Conservation (phyloP, 2,113 vertebrate genomes). For the Varanus salvator region DNA sequence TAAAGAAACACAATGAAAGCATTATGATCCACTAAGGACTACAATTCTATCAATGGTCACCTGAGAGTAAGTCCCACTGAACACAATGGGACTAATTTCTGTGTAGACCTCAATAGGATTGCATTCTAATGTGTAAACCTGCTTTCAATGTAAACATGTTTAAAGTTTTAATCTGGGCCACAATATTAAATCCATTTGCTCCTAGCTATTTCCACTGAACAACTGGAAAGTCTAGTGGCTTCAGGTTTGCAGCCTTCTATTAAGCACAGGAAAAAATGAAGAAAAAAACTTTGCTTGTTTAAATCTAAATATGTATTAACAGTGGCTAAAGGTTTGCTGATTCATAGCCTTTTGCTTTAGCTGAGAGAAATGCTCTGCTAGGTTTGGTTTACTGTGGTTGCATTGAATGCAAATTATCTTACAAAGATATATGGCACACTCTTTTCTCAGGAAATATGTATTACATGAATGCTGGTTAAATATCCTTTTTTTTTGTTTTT, state of each 20-base stretch:
- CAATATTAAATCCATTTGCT: not conserved
- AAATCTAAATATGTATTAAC: conserved; percentile 1
- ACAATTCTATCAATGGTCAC: not conserved
- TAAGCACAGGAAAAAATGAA: conserved; percentile 44
- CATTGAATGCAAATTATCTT: conserved; percentile 68
- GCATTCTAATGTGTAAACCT: not conserved
- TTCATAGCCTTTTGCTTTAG: conserved; percentile 60
- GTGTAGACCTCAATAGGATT: not conserved
- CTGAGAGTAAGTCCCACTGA: not conserved
- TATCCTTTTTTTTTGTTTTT: conserved; percentile 61
- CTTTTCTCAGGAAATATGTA: conserved; percentile 80
- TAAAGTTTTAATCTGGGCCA: not conserved
- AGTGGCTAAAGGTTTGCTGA: conserved; percentile 34
- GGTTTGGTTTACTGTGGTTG: conserved; percentile 61
- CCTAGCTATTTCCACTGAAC: not conserved
- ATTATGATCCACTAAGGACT: not conserved
- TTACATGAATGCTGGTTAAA: conserved; percentile 76
- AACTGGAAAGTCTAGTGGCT: not conserved
- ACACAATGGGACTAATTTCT: not conserved
- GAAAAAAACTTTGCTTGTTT: conserved; percentile 14
- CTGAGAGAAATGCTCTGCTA: conserved; percentile 67
- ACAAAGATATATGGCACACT: conserved; percentile 71
- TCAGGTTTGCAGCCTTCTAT: conserved; percentile 1
- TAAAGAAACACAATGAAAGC: not conserved
- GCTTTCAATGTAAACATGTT: conserved; percentile 20